These are phyloP conservation scores for Eledone cirrhosa DNA, from an alignment of 2,888 invertebrate species.

Conservation along the genomic window DNA sequence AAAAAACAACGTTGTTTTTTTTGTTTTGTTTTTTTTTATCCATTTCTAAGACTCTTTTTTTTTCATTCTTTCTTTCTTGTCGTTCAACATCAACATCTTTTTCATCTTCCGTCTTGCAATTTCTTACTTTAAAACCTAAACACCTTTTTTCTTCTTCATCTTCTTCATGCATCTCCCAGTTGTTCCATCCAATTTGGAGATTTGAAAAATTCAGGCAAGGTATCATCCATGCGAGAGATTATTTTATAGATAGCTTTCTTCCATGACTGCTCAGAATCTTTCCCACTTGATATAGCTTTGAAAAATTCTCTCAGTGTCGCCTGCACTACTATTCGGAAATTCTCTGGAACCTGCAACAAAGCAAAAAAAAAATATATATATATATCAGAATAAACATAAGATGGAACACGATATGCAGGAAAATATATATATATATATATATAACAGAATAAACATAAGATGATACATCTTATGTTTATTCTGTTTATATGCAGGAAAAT, in stretches of 20 bases:
- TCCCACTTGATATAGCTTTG: constrained; percentile 95
- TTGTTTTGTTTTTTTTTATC: too few species aligned
- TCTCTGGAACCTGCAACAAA: constrained; percentile 86
- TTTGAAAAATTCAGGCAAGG: constrained; percentile 99
- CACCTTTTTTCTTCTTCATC: neutral
- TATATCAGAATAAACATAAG: neutral
- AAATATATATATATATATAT: neutral
- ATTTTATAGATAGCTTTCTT: constrained; percentile 99
- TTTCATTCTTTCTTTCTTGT: neutral
- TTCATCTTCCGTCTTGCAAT: neutral
- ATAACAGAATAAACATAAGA: neutral
- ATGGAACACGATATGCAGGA: neutral
- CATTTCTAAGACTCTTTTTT: neutral
- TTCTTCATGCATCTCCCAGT: constrained; percentile 72
- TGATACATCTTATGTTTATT: too few species aligned
- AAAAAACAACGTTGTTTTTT: too few species aligned
- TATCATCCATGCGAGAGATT: constrained; percentile 98
- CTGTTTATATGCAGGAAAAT: too few species aligned
- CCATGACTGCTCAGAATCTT: constrained; percentile 98
- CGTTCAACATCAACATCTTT: neutral
- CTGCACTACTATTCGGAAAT: constrained; percentile 96
- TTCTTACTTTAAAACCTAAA: neutral
- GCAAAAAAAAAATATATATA: constrained; percentile 16
- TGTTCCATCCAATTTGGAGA: constrained; percentile 99
- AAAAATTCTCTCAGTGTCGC: constrained; percentile 98